Percentiles rank a stretch among this genome's conserved stretches.
These are phyloP conservation scores for Drosophila auraria DNA, from an alignment of 1,140 invertebrate genomes.

Conservation along the genomic window DNA sequence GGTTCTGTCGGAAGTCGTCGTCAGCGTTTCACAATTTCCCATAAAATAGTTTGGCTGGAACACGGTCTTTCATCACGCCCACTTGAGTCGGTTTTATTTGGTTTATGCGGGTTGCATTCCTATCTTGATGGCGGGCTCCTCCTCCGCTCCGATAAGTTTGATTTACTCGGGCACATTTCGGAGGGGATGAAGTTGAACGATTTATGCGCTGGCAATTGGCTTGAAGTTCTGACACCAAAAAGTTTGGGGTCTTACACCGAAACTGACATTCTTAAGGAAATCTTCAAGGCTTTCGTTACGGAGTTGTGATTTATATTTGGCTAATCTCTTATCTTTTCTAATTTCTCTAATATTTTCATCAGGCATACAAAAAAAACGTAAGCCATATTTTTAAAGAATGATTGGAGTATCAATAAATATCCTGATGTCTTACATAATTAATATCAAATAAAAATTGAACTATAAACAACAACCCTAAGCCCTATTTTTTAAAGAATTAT, in stretches of 20 bases:
- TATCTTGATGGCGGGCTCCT: constrained; percentile 39
- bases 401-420: too few relatives aligned
- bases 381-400: not conserved
- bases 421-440: too few relatives aligned
- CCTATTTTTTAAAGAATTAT: too few relatives aligned
- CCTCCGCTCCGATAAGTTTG: constrained; percentile 33
- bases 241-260: not conserved
- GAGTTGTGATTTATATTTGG: not conserved
- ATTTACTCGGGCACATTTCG: constrained; percentile 38
- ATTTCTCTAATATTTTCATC: too few relatives aligned
- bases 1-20: constrained; percentile 34
- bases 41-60: constrained; percentile 44
- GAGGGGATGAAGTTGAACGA: constrained; percentile 13
- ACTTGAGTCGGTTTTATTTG: constrained; percentile 45
- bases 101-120: constrained; percentile 27
- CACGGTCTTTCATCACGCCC: constrained; percentile 36
- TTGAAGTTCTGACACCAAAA: constrained; percentile 4
- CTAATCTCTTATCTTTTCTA: too few relatives aligned
- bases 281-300: not conserved
- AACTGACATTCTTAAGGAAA: too few relatives aligned
- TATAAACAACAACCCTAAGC: too few relatives aligned
- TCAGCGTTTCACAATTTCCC: constrained; percentile 29
- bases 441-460: too few relatives aligned
- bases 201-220: constrained; percentile 32
- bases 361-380: too few relatives aligned